Percentiles rank a stretch among this genome's conserved stretches.
phyloP scores from a whole-genome alignment of 2,113 vertebrate species.

The Chloropsis hardwickii region DNA sequence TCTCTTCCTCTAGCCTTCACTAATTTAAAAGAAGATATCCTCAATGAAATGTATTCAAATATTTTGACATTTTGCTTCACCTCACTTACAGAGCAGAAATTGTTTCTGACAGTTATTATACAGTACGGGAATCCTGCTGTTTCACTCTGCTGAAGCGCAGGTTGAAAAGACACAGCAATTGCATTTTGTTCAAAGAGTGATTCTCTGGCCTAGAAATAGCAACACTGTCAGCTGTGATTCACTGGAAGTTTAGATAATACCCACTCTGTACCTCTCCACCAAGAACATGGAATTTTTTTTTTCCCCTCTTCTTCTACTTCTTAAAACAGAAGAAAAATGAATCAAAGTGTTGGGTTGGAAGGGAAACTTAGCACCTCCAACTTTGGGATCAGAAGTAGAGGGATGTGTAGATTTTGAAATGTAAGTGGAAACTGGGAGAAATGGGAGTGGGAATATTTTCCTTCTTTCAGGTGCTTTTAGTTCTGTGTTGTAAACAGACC shows the following conservation, averaged over 20 bases:
- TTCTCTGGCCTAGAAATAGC: conserved; percentile 80
- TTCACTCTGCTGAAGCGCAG: conserved; percentile 80
- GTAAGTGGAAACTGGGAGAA: neutral
- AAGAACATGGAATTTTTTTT: conserved; percentile 8
- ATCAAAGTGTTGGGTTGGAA: neutral
- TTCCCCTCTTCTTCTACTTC: neutral
- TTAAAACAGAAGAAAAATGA: conserved; percentile 51
- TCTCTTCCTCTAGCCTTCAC: conserved; percentile 80
- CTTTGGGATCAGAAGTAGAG: neutral
- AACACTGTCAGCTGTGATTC: conserved; percentile 81
- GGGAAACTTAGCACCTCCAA: neutral
- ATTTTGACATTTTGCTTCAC: conserved; percentile 99
- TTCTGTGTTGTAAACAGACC: neutral
- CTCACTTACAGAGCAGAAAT: conserved; percentile 99
- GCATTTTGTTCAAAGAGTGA: conserved; percentile 84
- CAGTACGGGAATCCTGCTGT: conserved; percentile 84
- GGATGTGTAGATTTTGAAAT: neutral
- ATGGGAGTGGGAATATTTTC: neutral
- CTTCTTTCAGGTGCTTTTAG: neutral
- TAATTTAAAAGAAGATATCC: conserved; percentile 91
- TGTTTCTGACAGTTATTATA: conserved; percentile 99
- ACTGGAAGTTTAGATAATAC: conserved; percentile 77
- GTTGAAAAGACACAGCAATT: conserved; percentile 84
- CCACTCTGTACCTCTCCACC: conserved; percentile 64
- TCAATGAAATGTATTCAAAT: conserved; percentile 98